Evolutionary conservation across 2,113 vertebrate genomes (phyloP).

Genomic region (Dipodomys spectabilis): DNA sequence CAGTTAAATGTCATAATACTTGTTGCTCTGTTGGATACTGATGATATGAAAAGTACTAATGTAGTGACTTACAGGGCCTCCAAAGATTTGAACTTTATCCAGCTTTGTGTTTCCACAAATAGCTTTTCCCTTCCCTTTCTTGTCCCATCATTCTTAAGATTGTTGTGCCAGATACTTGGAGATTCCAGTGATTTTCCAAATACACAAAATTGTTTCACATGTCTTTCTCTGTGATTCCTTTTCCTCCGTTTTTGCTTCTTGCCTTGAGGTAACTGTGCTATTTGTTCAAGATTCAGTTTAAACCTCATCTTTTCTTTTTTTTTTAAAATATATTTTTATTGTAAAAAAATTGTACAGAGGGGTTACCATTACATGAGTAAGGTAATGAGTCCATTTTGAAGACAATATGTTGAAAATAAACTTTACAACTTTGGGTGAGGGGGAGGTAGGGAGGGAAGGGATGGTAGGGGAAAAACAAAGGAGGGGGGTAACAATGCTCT

Average conservation of each 20-base stretch:
- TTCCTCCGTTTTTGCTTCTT: background rate
- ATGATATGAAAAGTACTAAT: background rate
- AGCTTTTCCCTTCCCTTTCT: background rate
- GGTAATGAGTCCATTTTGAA: no score
- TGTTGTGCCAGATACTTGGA: background rate
- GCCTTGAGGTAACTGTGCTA: background rate
- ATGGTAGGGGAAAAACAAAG: no score
- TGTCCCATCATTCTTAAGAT: background rate
- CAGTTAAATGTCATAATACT: background rate
- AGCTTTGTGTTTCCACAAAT: background rate
- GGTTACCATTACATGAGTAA: no score
- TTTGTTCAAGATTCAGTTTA: background rate
- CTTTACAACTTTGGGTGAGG: no score
- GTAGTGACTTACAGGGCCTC: background rate
- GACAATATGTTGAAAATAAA: no score
- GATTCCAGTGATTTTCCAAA: background rate
- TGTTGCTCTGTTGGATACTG: conserved; percentile 3
- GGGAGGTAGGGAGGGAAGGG: no score
- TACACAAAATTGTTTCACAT: background rate
- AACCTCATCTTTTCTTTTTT: background rate
- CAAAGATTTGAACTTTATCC: background rate
- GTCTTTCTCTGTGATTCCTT: background rate
- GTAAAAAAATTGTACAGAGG: no score
- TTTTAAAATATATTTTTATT: no score
- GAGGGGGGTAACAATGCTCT: no score